Percentiles rank a stretch among this genome's conserved stretches.
Conservation (phyloP, 2,888 invertebrate species). For the Amphipyra berbera region DNA sequence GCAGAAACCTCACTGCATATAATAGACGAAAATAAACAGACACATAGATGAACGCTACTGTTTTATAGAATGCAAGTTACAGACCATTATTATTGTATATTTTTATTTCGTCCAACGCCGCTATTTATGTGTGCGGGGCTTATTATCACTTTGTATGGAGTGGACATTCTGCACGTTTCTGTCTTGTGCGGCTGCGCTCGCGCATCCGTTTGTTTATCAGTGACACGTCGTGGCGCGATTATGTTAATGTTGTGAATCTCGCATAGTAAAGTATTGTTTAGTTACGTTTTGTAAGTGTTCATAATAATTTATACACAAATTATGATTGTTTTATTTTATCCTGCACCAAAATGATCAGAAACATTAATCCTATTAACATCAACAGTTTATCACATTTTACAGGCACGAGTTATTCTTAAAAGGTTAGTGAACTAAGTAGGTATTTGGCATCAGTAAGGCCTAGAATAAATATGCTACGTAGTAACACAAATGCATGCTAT, state of each 20-base stretch:
- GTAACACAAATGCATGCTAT: no score
- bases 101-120: not conserved
- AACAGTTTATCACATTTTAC: no score
- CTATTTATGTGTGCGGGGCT: not conserved
- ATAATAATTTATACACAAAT: conserved; percentile 51
- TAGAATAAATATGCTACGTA: no score
- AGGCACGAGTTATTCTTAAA: no score
- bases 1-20: conserved; percentile 2
- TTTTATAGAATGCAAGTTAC: no score
- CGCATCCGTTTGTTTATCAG: not conserved
- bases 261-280: conserved; percentile 26
- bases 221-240: conserved; percentile 2
- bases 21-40: not conserved
- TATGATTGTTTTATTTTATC: conserved; percentile 34
- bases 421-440: no score
- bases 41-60: no score
- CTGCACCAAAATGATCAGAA: no score
- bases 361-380: no score
- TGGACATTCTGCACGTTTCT: not conserved
- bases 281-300: conserved; percentile 43
- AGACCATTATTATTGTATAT: not conserved
- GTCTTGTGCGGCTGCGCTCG: not conserved
- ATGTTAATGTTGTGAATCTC: conserved; percentile 33
- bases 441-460: no score
- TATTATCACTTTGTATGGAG: not conserved